Evolutionary conservation across 2,888 invertebrate genomes (phyloP).

Genomic region (Eumerus sabulonum): DNA sequence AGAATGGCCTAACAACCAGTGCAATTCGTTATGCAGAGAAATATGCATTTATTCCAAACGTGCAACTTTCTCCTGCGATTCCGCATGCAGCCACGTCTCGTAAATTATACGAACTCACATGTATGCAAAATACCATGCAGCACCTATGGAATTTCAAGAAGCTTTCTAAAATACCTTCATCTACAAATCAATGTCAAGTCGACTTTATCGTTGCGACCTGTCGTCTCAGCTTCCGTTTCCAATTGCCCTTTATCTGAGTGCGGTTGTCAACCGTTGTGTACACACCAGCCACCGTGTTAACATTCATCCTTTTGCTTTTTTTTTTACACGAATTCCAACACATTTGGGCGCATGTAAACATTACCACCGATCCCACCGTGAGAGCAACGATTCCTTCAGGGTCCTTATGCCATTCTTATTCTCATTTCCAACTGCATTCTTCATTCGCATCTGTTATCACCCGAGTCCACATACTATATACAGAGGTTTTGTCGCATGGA

Average conservation of each 20-base stretch:
- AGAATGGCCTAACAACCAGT: too few relatives aligned
- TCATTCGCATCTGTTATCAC: constrained; percentile 22
- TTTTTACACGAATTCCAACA: constrained; percentile 6
- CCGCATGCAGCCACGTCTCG: too few relatives aligned
- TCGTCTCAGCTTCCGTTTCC: constrained; percentile 36
- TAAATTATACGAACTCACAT: too few relatives aligned
- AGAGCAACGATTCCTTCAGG: constrained; percentile 60
- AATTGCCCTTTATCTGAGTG: constrained; percentile 51
- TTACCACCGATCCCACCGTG: constrained; percentile 24
- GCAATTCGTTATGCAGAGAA: too few relatives aligned
- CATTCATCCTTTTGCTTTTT: not conserved
- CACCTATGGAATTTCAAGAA: too few relatives aligned
- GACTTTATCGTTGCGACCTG: constrained; percentile 14
- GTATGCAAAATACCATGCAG: too few relatives aligned
- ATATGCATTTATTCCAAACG: too few relatives aligned
- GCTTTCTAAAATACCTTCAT: constrained; percentile 22
- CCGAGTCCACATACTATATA: constrained; percentile 33
- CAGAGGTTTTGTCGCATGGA: not conserved
- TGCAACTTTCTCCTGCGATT: too few relatives aligned
- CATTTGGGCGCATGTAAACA: constrained; percentile 36
- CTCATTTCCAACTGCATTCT: constrained; percentile 26
- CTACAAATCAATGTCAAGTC: constrained; percentile 65
- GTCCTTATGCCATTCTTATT: constrained; percentile 26
- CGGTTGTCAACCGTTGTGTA: constrained; percentile 35
- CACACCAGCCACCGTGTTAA: not conserved